Base-by-base conservation (phyloP, 2,888 invertebrate genomes). In the Brenthis ino region DNA sequence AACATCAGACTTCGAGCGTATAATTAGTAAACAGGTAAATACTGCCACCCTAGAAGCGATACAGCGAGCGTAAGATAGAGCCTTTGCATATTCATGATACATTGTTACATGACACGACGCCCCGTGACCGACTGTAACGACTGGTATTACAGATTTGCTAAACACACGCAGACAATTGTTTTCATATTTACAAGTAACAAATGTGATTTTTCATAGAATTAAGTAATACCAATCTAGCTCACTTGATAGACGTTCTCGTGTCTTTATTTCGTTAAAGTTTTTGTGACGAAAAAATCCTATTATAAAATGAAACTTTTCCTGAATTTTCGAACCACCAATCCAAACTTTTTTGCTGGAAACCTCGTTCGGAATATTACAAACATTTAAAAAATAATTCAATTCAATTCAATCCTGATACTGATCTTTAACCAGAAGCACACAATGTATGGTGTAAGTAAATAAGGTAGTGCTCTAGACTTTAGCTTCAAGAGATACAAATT, bases 91-190 rank as follows among this genome's bases (percentile, higher is more conserved):
- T 79, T 78, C 77, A 78, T 77, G 67, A 69, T 61, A 13, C 72
- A 82, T 84, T 84, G 82, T 84, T 78, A 76, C 71, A 72, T 71
- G 75, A 77, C 76, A 79, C 70, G 75, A 69, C 70, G 69, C 64
- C 76, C 73, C 77, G 79, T 76, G 77, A 72, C 77, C 57, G 74
- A 77, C 64, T 77, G 77, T 75, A 72, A 65, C 57, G 33, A 54
- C 54, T 24, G 48, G 48, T 60, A 20, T 50, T 60, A 50, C 50
- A 60, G 60, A 50, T 60, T 48, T 5, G 8, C 48, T 60, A n/a
- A 24, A 69, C 73, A 67, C 71, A 68, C 71, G 74, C 72, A 76
- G 77, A 81, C 80, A 80, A 77, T 79, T 65, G 50, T 61, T 43
- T 65, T 16, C 20, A 37, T 28, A 57, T 50, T 6, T 50, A 57